Evolutionary conservation across 2,888 invertebrate species (phyloP), one percentile per base, ranked within the genome.

Genomic region (Lysandra bellargus): DNA sequence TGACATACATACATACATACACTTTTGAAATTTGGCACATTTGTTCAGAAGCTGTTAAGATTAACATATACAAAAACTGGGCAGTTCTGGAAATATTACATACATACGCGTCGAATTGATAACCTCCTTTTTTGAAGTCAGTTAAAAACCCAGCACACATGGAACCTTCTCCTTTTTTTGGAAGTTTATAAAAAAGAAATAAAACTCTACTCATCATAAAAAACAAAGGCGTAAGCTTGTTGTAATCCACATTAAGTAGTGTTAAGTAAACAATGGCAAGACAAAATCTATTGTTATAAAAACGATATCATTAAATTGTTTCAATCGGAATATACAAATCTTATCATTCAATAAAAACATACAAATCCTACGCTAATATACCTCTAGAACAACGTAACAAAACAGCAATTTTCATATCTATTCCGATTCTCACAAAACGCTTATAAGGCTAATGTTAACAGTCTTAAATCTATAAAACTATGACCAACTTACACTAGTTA

Each of bases 401-500:
- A 53, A 53, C 17, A 57, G 57, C 17, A 17, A 57, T 57, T 57
- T 17, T 17, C 17, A 57, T 17, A 3, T 17, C 17, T 57, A 4
- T 14, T 57, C 17, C 4, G 17, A 57, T 57, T 57, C 33, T 57
- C 17, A 0, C 17, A 57, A 57, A 57, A 57, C 12, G 17, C 17
- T 53, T 17, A 57, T 14, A 53, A 57, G 14, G 14, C 17, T 57
- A 57, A 57, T 53, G 44, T 7, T 44, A 44, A 53, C 12, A 14
- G 53, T 12, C 1, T 57, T 12, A 57, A 4, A 14, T 4, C 57
- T 17, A 57, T 57, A 57, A 57, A 57, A 57, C 57, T 57, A 40
- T 44, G n/a, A 3, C 44, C 44, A 81, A n/a, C 93, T 89, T 86
- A 91, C 91, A 85, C 85, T 80, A 81, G 85, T 85, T 84, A 79